Base-by-base conservation (phyloP, 2,888 invertebrate species). In the Galerucella calmariensis region DNA sequence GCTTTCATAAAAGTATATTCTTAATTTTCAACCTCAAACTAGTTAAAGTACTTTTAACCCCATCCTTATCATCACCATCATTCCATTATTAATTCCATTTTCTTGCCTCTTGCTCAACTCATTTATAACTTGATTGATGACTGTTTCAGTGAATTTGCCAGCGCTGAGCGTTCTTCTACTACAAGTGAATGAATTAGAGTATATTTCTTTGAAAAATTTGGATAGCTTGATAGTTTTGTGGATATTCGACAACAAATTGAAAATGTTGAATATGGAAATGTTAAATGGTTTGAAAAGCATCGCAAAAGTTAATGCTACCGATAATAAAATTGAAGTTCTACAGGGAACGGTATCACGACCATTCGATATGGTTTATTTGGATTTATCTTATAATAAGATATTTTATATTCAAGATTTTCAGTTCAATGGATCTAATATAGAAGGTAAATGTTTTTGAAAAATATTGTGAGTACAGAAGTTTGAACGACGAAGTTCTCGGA, bases 71-170 rank as follows among this genome's bases (percentile, higher is more conserved):
- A 3, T 35, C 6, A 6, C 35, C 35, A 35, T 35, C 1, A 41
- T 41, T 8, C 8, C 8, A 5, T 41, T 1, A 41, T 8, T 41
- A 8, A 41, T 5, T 41, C 35, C 35, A 9, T 41, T 41, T 8
- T 41, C 9, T 9, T 41, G 35, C 35, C 35, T 0, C 6, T 35
- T 35, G 35, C 35, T 35, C 35, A 41, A 41, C 2, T 59, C 16
- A 20, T 56, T 16, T 16, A 56, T 53, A 35, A 63, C 11, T 65
- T 46, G 63, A 65, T 65, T 20, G 20, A 65, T 44, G 63, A 46
- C 56, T 16, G 48, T 75, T 75, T 59, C 65, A 75, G 75, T 69
- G 62, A 72, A 73, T 67, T 72, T 75, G 10, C 72, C 75, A 20
- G 14, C 61, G 16, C 62, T 75, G n/a, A 63, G 66, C 3, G 72